Conservation (phyloP, 2,113 vertebrate genomes). For the Centropristis striata region DNA sequence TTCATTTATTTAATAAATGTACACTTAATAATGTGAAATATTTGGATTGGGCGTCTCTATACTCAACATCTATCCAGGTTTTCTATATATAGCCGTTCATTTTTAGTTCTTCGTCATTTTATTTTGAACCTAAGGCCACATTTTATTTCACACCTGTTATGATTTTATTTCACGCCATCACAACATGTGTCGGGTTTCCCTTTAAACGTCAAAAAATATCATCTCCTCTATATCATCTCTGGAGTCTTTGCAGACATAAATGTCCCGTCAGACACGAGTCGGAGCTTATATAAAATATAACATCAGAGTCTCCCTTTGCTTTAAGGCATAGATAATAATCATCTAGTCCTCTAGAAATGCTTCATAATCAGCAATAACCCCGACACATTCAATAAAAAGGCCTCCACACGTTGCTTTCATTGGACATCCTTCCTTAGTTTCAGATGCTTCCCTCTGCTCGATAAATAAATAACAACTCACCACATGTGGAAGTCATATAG, state of each 20-base stretch:
- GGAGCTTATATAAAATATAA: conserved; percentile 39
- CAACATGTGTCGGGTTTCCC: conserved; percentile 39
- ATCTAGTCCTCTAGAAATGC: not conserved
- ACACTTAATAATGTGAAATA: conserved; percentile 46
- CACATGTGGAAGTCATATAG: conserved; percentile 15
- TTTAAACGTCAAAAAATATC: conserved; percentile 57
- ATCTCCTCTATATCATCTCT: conserved; percentile 8
- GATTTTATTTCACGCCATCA: no score
- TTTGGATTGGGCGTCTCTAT: conserved; percentile 19
- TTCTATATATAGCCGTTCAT: not conserved
- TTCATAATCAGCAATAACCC: not conserved
- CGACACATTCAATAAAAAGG: conserved; percentile 29
- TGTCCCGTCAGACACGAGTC: conserved; percentile 2
- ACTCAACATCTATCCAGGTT: not conserved
- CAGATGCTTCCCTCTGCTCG: not conserved
- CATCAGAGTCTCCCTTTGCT: conserved; percentile 4
- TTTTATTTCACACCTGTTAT: conserved; percentile 49
- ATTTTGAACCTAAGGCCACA: conserved; percentile 64
- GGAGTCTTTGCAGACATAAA: not conserved
- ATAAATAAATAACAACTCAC: conserved; percentile 50
- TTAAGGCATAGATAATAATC: conserved; percentile 59
- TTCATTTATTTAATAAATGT: conserved; percentile 65
- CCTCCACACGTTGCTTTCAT: conserved; percentile 25
- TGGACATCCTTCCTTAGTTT: conserved; percentile 45
- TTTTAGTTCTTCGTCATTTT: not conserved